A percentile compares a stretch with the other conserved stretches of the same genome.
Conservation (phyloP, 2,888 invertebrate genomes). For the Lycaena phlaeas region DNA sequence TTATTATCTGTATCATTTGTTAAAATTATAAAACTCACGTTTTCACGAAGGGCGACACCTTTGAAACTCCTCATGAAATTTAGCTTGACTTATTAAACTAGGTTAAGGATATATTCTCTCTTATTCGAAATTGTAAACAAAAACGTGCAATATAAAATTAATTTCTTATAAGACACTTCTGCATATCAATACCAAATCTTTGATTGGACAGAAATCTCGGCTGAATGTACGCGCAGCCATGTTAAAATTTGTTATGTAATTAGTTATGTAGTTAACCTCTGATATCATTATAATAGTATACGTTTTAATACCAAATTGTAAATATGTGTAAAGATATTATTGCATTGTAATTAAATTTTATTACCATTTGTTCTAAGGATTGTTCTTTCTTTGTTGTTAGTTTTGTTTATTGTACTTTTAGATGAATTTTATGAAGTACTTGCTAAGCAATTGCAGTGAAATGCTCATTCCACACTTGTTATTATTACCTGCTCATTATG, state of each 20-base stretch:
- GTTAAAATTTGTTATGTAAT: slow-evolving; percentile 55
- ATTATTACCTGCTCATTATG: no score
- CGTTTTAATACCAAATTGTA: slow-evolving; percentile 71
- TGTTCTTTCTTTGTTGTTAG: slow-evolving; percentile 69
- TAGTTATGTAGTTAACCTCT: slow-evolving; percentile 43
- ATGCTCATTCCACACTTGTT: slow-evolving; percentile 31
- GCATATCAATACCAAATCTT: slow-evolving; percentile 62
- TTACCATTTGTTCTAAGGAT: slow-evolving; percentile 70
- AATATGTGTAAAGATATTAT: slow-evolving; percentile 72
- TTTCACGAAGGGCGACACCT: no score
- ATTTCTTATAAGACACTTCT: slow-evolving; percentile 40
- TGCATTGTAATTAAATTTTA: slow-evolving; percentile 64
- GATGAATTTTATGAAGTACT: slow-evolving; percentile 23
- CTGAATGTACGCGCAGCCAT: slow-evolving; percentile 46
- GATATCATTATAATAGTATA: slow-evolving; percentile 64
- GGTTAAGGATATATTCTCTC: slow-evolving; percentile 15
- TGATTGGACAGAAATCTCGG: slow-evolving; percentile 35
- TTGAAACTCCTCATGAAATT: neutral
- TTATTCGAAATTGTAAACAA: slow-evolving; percentile 17
- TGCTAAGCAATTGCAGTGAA: slow-evolving; percentile 26
- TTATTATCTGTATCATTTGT: no score
- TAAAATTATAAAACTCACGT: no score
- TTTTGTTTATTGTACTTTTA: slow-evolving; percentile 56
- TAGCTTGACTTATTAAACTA: slow-evolving; percentile 13
- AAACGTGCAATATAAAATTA: slow-evolving; percentile 52